Evolutionary conservation across 2,888 invertebrate genomes (phyloP), one percentile per base, ranked within the genome.

Genomic region (Rhagium mordax): DNA sequence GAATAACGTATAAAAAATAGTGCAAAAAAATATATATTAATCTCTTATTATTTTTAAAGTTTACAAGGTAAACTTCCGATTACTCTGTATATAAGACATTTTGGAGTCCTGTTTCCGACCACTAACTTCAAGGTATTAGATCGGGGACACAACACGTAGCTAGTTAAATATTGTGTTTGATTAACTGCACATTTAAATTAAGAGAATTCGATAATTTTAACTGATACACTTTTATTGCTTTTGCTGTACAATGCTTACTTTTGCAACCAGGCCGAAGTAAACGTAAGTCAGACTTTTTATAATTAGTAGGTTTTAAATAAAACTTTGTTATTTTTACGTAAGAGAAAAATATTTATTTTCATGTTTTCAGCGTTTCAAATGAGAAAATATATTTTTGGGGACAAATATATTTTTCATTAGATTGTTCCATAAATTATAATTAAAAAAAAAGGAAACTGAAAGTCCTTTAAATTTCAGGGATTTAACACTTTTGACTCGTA

Each of bases 181-280:
- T 29, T 24, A 59, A 15, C n/a, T n/a, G 29, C 29, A 59, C 57
- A 29, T 15, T 29, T 29, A 59, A 16, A 0, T 29, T 29, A 59
- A 18, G 1, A 10, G 20, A 51, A 13, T 59, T 59, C 7, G 57
- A 59, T 55, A 10, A 33, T 33, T 13, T 2, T 33, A 33, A 55
- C 66, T 51, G 47, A 69, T 65, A 62, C 16, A 60, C 64, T 55
- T n/a, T 76, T 75, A 73, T 74, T 81, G 86, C 85, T 85, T 85
- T 82, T 82, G 87, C 86, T 88, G 87, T 88, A 87, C 84, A 87
- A 86, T 86, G 86, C 87, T 88, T 87, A 86, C 84, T 84, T 82
- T 76, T 84, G 90, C 90, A 88, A 89, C 89, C 90, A 93, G 93
- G 93, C 92, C 88, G 93, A 93, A 91, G 92, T 93, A 81, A 91